Evolutionary conservation across 2,113 vertebrate genomes (phyloP).

Genomic region (Scalopus aquaticus): DNA sequence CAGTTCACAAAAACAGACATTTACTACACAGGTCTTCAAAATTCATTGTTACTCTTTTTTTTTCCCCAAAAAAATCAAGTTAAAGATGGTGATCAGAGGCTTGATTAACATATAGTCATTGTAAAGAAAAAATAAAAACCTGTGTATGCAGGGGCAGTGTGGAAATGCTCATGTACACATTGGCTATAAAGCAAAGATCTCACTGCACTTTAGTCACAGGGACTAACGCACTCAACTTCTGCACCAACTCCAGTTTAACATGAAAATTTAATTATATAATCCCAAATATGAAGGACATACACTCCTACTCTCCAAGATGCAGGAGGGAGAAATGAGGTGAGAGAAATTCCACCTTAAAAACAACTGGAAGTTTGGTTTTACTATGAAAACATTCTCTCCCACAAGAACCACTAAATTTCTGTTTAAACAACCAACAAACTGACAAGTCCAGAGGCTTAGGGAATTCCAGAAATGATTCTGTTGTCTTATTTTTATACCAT

Average conservation of each 20-base stretch:
- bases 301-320: conserved; percentile 14
- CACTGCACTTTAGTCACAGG: background rate
- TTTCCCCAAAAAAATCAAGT: conserved; percentile 6
- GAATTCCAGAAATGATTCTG: conserved; percentile 13
- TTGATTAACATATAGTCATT: conserved; percentile 22
- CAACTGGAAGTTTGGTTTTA: background rate
- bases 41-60: conserved; percentile 13
- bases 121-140: conserved; percentile 50
- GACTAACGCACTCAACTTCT: conserved; percentile 16
- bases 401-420: conserved; percentile 39
- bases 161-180: background rate
- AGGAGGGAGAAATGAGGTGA: conserved; percentile 1
- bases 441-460: background rate
- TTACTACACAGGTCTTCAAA: conserved; percentile 68
- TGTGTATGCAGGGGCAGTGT: background rate
- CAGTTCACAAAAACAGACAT: conserved; percentile 71
- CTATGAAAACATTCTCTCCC: background rate
- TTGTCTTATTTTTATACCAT: conserved; percentile 10
- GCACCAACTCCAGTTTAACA: conserved; percentile 47
- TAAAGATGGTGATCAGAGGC: conserved; percentile 53
- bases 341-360: conserved; percentile 58
- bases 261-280: conserved; percentile 61
- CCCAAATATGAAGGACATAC: conserved; percentile 46
- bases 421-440: conserved; percentile 40
- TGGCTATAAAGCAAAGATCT: background rate